Evolutionary conservation across 2,888 invertebrate genomes (phyloP).

Genomic region (Drosophila sordidula): DNA sequence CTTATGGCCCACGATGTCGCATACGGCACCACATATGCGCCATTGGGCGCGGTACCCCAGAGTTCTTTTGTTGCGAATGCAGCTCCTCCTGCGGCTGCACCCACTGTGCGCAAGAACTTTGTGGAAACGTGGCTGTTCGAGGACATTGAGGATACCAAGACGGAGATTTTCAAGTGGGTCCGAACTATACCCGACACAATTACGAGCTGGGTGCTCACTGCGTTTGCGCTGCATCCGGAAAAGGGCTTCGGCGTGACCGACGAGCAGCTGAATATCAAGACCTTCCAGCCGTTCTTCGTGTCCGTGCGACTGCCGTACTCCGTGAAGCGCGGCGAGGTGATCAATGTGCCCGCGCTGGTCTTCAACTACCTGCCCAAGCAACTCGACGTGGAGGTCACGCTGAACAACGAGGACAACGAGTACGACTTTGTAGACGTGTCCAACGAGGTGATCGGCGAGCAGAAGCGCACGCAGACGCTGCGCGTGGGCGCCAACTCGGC

Average conservation of each 20-base stretch:
- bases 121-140: slow-evolving; percentile 90
- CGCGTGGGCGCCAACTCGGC: slow-evolving; percentile 89
- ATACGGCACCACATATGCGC: not conserved
- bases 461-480: slow-evolving; percentile 89
- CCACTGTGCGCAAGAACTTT: slow-evolving; percentile 87
- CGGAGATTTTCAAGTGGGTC: slow-evolving; percentile 71
- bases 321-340: slow-evolving; percentile 95
- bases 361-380: slow-evolving; percentile 94
- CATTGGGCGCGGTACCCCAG: not conserved
- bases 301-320: slow-evolving; percentile 94
- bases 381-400: slow-evolving; percentile 91
- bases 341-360: slow-evolving; percentile 93
- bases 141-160: slow-evolving; percentile 83
- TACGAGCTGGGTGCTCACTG: slow-evolving; percentile 93
- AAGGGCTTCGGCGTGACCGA: slow-evolving; percentile 91
- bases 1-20: slow-evolving; percentile 1
- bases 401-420: slow-evolving; percentile 92
- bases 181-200: slow-evolving; percentile 91
- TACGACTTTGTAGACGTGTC: slow-evolving; percentile 95
- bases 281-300: slow-evolving; percentile 93
- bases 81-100: slow-evolving; percentile 9
- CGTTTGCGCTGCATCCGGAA: slow-evolving; percentile 90
- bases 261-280: slow-evolving; percentile 88
- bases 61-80: slow-evolving; percentile 13
- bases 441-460: slow-evolving; percentile 94